These are phyloP conservation scores for Cephalopterus ornatus DNA, from an alignment of 2,113 vertebrate genomes.

Conservation along the genomic window DNA sequence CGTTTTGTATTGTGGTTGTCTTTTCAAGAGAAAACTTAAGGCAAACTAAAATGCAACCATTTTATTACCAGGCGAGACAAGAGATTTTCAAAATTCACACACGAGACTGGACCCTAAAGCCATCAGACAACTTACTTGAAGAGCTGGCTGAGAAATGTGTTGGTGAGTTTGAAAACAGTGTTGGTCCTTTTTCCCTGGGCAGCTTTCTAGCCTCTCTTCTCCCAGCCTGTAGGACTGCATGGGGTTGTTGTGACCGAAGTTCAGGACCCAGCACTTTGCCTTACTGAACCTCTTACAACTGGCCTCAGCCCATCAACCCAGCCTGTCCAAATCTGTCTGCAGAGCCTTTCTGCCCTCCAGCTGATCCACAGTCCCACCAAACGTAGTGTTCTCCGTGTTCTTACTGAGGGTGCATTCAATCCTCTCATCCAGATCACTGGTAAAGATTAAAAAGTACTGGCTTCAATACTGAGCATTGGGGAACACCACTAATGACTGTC, in stretches of 20 bases:
- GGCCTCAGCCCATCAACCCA: neutral
- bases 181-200: neutral
- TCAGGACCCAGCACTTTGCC: fast-evolving
- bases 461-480: neutral
- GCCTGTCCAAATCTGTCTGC: neutral
- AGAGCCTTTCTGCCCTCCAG: neutral
- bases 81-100: constrained; percentile 94
- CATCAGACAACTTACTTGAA: constrained; percentile 82
- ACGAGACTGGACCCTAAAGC: constrained; percentile 85
- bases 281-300: neutral
- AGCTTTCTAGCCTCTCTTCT: neutral
- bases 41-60: neutral
- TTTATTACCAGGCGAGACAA: constrained; percentile 82
- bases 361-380: neutral
- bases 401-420: neutral
- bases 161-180: constrained; percentile 73
- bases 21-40: neutral
- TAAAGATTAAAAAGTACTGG: neutral
- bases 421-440: neutral
- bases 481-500: neutral
- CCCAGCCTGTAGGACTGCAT: neutral
- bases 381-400: fast-evolving
- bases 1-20: neutral
- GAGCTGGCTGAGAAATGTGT: constrained; percentile 89
- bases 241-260: neutral